These are phyloP conservation scores for Laticauda laticaudata DNA, from an alignment of 2,113 vertebrate species.

Conservation along the genomic window DNA sequence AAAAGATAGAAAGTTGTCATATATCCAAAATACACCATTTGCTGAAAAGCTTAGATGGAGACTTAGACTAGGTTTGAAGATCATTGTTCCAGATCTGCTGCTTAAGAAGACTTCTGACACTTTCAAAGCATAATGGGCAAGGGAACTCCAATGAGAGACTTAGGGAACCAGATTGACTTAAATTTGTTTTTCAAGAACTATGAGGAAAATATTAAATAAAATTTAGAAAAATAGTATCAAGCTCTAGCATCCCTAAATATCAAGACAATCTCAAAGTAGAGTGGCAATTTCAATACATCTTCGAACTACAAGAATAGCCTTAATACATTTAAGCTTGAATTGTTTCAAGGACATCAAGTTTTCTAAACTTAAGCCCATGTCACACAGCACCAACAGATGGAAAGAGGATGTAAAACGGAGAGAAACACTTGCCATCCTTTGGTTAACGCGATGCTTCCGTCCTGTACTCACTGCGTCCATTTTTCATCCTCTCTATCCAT, in stretches of 20 bases:
- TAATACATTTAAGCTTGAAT: neutral
- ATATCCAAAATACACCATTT: neutral
- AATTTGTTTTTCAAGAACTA: neutral
- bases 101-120: neutral
- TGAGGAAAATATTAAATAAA: neutral
- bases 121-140: neutral
- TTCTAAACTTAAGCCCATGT: neutral
- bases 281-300: neutral
- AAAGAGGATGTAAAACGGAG: too few relatives aligned
- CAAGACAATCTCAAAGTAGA: neutral
- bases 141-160: neutral
- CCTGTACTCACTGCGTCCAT: too few relatives aligned
- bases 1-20: neutral
- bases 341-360: neutral
- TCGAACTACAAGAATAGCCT: neutral
- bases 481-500: too few relatives aligned
- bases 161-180: neutral
- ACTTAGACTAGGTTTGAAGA: neutral
- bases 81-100: neutral
- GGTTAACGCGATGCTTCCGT: too few relatives aligned
- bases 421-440: too few relatives aligned
- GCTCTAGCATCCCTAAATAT: neutral
- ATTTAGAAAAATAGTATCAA: neutral
- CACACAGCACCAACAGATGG: too few relatives aligned
- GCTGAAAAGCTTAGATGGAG: neutral